Evolutionary conservation across 2,797 vertebrate genomes (phyloP).

Genomic region (Spinibarbus caldwelli): DNA sequence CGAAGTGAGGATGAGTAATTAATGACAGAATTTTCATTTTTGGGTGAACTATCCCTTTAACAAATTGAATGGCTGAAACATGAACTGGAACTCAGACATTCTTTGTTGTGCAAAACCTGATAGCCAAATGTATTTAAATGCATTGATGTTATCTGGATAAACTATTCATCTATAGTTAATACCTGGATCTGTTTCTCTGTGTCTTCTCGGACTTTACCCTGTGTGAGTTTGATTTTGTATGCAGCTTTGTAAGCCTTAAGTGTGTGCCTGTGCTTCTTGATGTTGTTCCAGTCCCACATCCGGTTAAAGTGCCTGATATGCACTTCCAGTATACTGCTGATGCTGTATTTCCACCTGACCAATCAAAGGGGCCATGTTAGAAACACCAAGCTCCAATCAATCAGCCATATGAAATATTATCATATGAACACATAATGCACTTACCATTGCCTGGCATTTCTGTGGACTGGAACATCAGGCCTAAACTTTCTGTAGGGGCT

Average conservation of each 20-base stretch:
- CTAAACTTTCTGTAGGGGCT: conserved; percentile 90
- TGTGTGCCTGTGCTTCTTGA: conserved; percentile 82
- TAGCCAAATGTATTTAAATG: not conserved
- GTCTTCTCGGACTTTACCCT: conserved; percentile 82
- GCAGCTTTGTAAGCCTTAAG: conserved; percentile 84
- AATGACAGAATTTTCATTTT: not conserved
- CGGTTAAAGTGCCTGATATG: conserved; percentile 79
- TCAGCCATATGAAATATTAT: not conserved
- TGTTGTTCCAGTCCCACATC: conserved; percentile 92
- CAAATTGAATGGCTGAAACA: not conserved
- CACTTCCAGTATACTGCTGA: conserved; percentile 87
- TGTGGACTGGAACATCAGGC: conserved; percentile 79
- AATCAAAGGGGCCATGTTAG: not conserved
- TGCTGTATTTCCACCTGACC: conserved; percentile 89
- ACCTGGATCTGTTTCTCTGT: conserved; percentile 87
- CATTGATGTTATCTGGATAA: not conserved
- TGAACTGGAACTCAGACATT: not conserved
- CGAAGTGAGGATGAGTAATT: too few species aligned
- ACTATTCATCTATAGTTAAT: conserved; percentile 5
- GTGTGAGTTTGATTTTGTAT: conserved; percentile 87
- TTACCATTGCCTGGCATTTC: conserved; percentile 83
- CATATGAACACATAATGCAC: conserved; percentile 53
- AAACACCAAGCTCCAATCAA: not conserved
- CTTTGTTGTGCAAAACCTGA: not conserved
- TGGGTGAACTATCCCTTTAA: not conserved